phyloP scores from a whole-genome alignment of 2,888 invertebrate genomes.

The Himalopsyche anomala region DNA sequence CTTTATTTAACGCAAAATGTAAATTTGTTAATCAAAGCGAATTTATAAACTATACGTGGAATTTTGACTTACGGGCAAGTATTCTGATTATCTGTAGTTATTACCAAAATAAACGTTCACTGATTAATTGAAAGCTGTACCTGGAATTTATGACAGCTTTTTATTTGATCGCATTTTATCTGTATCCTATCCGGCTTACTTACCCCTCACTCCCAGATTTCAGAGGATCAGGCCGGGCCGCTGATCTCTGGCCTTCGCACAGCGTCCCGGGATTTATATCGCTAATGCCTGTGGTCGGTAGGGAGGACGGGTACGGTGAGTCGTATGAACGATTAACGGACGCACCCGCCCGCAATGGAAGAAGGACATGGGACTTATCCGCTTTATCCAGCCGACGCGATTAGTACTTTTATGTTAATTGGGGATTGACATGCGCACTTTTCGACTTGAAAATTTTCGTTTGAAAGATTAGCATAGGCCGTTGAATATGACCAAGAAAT shows the following conservation, averaged over 20 bases:
- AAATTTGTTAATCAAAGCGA: too few relatives aligned
- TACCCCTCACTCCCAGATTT: not conserved
- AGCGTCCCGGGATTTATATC: constrained; percentile 10
- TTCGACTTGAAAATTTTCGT: not conserved
- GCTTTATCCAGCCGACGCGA: constrained; percentile 15
- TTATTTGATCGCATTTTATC: too few relatives aligned
- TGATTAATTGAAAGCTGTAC: too few relatives aligned
- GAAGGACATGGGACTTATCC: constrained; percentile 31
- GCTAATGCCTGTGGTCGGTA: not conserved
- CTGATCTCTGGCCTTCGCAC: constrained; percentile 34
- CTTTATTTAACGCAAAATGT: too few relatives aligned
- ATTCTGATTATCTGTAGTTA: too few relatives aligned
- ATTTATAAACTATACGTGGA: too few relatives aligned
- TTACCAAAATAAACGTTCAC: too few relatives aligned
- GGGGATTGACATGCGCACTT: constrained; percentile 37
- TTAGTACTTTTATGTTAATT: constrained; percentile 36
- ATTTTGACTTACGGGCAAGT: too few relatives aligned
- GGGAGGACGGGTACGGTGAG: not conserved
- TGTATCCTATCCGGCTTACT: not conserved
- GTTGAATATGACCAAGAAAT: not conserved
- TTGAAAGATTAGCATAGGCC: not conserved
- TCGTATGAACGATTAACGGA: constrained; percentile 41
- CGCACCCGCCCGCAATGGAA: not conserved
- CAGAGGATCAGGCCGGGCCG: constrained; percentile 24
- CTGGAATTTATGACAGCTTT: too few relatives aligned